Evolutionary conservation across 2,113 vertebrate species (phyloP).

Genomic region (Syngnathus typhle): DNA sequence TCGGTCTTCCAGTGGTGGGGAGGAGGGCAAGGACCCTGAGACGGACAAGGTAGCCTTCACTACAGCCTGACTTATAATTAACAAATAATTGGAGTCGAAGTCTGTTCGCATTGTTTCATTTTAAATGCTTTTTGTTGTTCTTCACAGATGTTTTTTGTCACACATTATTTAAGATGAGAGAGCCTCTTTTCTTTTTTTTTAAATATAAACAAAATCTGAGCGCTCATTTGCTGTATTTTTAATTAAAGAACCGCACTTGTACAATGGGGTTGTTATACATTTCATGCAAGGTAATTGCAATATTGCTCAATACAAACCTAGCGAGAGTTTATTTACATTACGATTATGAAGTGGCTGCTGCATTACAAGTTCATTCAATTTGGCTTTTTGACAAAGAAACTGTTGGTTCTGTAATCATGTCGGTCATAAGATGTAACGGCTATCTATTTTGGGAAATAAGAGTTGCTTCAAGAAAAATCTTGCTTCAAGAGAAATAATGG

Average conservation of each 20-base stretch:
- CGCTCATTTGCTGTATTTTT: neutral
- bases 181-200: neutral
- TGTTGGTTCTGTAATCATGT: neutral
- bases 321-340: neutral
- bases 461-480: neutral
- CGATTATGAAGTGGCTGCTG: neutral
- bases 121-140: neutral
- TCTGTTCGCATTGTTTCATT: neutral
- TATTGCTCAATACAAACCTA: neutral
- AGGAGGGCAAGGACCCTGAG: conserved; percentile 77
- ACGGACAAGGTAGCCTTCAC: conserved; percentile 75
- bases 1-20: conserved; percentile 79
- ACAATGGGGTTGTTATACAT: neutral
- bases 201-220: neutral
- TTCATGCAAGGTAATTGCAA: neutral
- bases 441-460: neutral
- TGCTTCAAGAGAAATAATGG: neutral
- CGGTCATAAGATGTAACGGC: neutral
- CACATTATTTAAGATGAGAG: neutral
- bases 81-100: neutral
- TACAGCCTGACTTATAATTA: conserved; percentile 57
- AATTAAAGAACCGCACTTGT: neutral
- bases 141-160: neutral
- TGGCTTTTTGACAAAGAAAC: neutral
- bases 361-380: neutral